Evolutionary conservation across 2,113 vertebrate species (phyloP).

Genomic region (Lepisosteus osseus): DNA sequence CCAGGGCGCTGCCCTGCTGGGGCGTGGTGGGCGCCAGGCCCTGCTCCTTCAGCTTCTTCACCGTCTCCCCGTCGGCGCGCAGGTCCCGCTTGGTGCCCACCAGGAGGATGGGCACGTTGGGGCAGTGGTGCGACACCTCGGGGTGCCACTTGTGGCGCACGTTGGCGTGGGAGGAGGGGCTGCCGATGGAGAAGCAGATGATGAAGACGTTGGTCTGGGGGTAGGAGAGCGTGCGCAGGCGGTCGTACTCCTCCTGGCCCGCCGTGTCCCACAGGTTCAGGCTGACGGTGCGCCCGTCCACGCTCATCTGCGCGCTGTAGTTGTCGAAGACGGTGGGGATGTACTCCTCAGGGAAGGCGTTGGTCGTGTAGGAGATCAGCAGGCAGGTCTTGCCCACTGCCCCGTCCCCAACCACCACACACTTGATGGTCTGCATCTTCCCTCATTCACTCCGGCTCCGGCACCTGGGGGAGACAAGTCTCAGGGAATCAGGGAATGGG

Average conservation of each 20-base stretch:
- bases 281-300: constrained; percentile 87
- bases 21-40: constrained; percentile 78
- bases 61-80: constrained; percentile 76
- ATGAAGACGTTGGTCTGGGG: constrained; percentile 89
- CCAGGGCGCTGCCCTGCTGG: constrained; percentile 82
- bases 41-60: constrained; percentile 92
- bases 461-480: constrained; percentile 46
- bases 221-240: constrained; percentile 85
- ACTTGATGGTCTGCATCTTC: constrained; percentile 95
- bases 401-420: constrained; percentile 88
- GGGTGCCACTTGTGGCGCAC: constrained; percentile 93
- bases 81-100: constrained; percentile 92
- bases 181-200: constrained; percentile 90
- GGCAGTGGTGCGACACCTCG: constrained; percentile 89
- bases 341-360: constrained; percentile 90
- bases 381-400: constrained; percentile 95
- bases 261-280: constrained; percentile 94
- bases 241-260: constrained; percentile 90
- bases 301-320: constrained; percentile 90
- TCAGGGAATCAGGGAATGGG: too few relatives aligned
- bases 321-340: constrained; percentile 94
- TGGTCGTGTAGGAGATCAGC: constrained; percentile 91
- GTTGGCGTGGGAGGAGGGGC: constrained; percentile 87
- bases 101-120: constrained; percentile 82
- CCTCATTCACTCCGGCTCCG: constrained; percentile 65